Base-by-base conservation (phyloP, 2,888 invertebrate species). In the Lycocerus yunnanus region DNA sequence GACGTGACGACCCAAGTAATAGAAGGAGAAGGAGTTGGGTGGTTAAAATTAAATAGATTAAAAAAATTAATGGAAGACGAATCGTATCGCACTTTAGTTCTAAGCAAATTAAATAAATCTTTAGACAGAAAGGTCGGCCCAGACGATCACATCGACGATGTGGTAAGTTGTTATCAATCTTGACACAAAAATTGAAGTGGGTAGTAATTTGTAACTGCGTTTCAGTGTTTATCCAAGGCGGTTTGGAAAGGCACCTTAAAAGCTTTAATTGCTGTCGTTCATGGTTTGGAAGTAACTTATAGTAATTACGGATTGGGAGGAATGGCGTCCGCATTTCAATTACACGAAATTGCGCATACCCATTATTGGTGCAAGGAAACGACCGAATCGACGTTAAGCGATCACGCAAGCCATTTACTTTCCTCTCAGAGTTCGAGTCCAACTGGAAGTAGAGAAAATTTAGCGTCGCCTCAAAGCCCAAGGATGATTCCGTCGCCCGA, bases 61-160 rank as follows among this genome's bases (percentile, higher is more conserved):
- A 96, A 95, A 85, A 98, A 97, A 84, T 88, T 99, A 21, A 97
- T 99, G 97, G 99, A 99, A 86, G 99, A 99, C 86, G 99, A 99
- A 88, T 98, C 96, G 66, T 97, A 99, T 87, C 91, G 99, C 43
- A 98, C 97, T 85, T 93, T 99, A 88, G 96, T 98, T 58, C 92
- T 99, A 66, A 96, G 96, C 80, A 96, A 98, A 85, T 90, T 99
- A 3, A 99, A 99, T 87, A 93, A 95, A 82, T 97, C 97, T 69
- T 90, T 98, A 72, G 97, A 97, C 83, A 92, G 93, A 80, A 98
- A 96, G 88, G 94, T 98, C 74, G 95, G 97, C 68, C 96, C 97
- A 0, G 97, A 97, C 85, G 99, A 98, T 88, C 96, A 97, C 86
- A 95, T 99, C 61, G 98, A 98, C 83, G 99, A 99, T 90, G 96